Conservation (phyloP, 2,113 vertebrate species). For the Guaruba guarouba region DNA sequence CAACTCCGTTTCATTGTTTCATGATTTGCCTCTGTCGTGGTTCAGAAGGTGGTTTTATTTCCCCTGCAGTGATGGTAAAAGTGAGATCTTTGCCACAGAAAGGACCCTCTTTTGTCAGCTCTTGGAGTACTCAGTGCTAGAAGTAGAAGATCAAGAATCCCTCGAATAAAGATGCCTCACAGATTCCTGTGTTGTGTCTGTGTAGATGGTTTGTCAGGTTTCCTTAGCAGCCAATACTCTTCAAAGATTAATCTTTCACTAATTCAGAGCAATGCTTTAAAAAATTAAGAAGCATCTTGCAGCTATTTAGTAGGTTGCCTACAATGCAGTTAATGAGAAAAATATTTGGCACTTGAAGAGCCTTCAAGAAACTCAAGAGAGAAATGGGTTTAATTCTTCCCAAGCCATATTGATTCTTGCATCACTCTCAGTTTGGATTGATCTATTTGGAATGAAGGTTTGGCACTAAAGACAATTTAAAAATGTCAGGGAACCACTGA, state of each 20-base stretch:
- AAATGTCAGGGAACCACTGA: slow-evolving; percentile 36
- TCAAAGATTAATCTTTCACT: neutral
- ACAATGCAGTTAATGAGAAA: neutral
- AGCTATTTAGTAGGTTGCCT: neutral
- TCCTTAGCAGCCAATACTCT: neutral
- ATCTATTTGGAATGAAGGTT: slow-evolving; percentile 55
- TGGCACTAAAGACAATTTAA: slow-evolving; percentile 35
- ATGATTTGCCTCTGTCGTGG: neutral
- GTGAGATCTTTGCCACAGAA: neutral
- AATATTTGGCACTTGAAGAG: slow-evolving; percentile 11
- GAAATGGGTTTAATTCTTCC: slow-evolving; percentile 29
- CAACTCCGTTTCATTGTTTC: neutral
- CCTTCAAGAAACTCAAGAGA: slow-evolving; percentile 25
- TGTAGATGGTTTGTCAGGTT: neutral
- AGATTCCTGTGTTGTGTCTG: neutral
- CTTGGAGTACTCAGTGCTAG: accelerated
- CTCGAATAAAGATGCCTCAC: neutral
- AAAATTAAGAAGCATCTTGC: neutral
- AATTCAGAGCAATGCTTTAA: neutral
- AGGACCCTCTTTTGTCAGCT: neutral
- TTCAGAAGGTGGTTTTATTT: neutral
- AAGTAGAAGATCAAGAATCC: neutral
- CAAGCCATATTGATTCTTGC: slow-evolving; percentile 40
- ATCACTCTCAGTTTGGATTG: slow-evolving; percentile 10
- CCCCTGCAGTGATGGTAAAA: neutral